These are phyloP conservation scores for Sphecodes monilicornis DNA, from an alignment of 2,888 invertebrate species.

Conservation along the genomic window DNA sequence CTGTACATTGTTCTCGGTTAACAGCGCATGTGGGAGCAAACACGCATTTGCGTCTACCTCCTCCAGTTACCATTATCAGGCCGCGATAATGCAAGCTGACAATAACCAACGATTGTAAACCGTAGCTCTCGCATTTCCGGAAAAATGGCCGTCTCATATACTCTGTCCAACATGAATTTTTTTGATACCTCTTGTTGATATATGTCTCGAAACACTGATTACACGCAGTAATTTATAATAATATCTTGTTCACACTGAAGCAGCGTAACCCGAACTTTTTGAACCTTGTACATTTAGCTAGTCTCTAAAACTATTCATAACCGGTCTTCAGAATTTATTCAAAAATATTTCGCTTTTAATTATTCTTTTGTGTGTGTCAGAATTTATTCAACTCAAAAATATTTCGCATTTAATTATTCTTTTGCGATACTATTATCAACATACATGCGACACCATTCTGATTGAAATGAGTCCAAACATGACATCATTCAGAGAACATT, in stretches of 20 bases:
- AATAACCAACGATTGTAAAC: constrained; percentile 15
- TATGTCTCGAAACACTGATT: background rate
- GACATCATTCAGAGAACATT: background rate
- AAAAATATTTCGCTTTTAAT: background rate
- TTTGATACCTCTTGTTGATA: background rate
- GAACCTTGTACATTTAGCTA: no score
- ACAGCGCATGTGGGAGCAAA: constrained; percentile 18
- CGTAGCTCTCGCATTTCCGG: background rate
- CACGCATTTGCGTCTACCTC: background rate
- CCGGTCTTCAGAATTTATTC: background rate
- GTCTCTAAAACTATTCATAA: no score
- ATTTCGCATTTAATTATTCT: background rate
- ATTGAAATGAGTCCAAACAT: background rate
- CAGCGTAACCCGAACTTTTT: background rate
- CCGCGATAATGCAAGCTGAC: background rate
- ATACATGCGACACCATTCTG: background rate
- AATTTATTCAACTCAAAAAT: background rate
- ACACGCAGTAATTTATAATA: background rate
- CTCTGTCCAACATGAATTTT: background rate
- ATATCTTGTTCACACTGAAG: background rate
- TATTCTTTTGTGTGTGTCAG: background rate
- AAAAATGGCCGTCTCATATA: background rate
- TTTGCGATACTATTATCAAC: background rate
- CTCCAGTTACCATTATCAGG: constrained; percentile 3
- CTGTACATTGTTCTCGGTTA: constrained; percentile 16